Evolutionary conservation across 2,113 vertebrate genomes (phyloP).

Genomic region (Phainopepla nitens): DNA sequence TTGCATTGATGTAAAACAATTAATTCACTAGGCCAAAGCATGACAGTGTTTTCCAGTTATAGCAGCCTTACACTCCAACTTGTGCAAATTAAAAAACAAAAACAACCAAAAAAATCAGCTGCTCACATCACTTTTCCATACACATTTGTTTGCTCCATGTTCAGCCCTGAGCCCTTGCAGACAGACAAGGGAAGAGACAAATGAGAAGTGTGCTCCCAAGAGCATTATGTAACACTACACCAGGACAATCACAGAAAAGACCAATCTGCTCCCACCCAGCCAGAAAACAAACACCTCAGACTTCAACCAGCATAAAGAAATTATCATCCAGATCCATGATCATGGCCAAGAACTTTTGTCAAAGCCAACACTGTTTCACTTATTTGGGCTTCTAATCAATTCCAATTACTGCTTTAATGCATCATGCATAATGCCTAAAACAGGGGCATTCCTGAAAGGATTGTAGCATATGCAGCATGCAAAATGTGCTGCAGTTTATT

Average conservation of each 20-base stretch:
- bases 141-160: neutral
- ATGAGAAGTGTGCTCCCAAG: rapidly evolving
- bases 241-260: neutral
- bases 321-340: neutral
- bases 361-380: neutral
- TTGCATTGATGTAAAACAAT: neutral
- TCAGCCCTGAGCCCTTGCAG: neutral
- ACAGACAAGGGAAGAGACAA: neutral
- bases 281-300: neutral
- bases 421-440: neutral
- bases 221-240: neutral
- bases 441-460: neutral
- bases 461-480: rapidly evolving
- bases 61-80: neutral
- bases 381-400: neutral
- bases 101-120: neutral
- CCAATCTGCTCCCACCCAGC: neutral
- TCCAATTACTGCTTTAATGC: neutral
- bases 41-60: neutral
- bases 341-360: neutral
- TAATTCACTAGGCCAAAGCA: neutral
- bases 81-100: neutral
- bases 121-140: neutral
- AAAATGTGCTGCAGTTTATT: neutral
- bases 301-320: neutral